These are phyloP conservation scores for Lasiommata megera DNA, from an alignment of 2,888 invertebrate species.

Conservation along the genomic window DNA sequence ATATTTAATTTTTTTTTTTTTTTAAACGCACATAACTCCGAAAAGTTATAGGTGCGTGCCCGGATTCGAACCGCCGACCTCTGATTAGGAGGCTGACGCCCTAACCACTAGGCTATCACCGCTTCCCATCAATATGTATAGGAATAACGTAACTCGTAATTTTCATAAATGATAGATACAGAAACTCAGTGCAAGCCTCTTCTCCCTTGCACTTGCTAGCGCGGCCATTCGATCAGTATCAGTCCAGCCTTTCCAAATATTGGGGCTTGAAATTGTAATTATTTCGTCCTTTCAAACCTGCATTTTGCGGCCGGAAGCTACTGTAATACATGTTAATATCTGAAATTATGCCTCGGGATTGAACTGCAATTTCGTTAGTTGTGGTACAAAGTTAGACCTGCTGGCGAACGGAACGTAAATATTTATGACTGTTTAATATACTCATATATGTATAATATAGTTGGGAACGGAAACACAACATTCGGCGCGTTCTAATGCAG, in stretches of 20 bases:
- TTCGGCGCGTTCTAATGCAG: slow-evolving; percentile 4
- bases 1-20: too few species aligned
- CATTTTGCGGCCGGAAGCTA: slow-evolving; percentile 20
- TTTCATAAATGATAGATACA: too few species aligned
- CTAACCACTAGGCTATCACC: too few species aligned
- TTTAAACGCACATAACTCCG: too few species aligned
- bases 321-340: slow-evolving; percentile 21
- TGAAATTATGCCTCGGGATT: slow-evolving; percentile 14
- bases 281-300: slow-evolving; percentile 3
- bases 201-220: too few species aligned
- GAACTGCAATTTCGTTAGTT: slow-evolving; percentile 22
- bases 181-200: too few species aligned
- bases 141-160: too few species aligned
- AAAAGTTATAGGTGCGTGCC: too few species aligned
- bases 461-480: slow-evolving; percentile 1
- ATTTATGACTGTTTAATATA: neutral
- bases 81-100: too few species aligned
- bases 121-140: too few species aligned
- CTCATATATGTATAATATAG: neutral
- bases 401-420: neutral
- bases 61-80: too few species aligned
- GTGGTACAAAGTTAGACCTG: slow-evolving; percentile 11
- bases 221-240: neutral
- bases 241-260: neutral
- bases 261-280: neutral